phyloP scores from a whole-genome alignment of 1,140 invertebrate genomes.

The Apis dorsata region DNA sequence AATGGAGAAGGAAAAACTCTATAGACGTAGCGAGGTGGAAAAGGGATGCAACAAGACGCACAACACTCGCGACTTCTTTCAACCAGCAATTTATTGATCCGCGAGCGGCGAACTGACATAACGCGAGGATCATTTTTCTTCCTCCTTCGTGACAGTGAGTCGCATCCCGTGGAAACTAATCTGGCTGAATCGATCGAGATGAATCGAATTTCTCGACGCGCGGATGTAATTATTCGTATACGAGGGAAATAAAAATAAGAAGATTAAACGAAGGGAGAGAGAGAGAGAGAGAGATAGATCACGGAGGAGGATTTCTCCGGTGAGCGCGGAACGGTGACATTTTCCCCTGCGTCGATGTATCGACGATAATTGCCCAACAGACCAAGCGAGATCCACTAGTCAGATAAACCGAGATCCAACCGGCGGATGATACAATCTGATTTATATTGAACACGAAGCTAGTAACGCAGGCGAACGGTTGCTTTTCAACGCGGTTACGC shows the following conservation, averaged over 20 bases:
- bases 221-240: constrained; percentile 46
- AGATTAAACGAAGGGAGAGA: not conserved
- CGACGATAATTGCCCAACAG: constrained; percentile 74
- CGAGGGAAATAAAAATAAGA: not conserved
- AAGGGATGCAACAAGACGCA: no score
- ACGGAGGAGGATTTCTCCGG: constrained; percentile 47
- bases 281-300: constrained; percentile 35
- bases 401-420: constrained; percentile 66
- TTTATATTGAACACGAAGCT: constrained; percentile 73
- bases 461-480: constrained; percentile 46
- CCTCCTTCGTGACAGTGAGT: constrained; percentile 4
- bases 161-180: constrained; percentile 41
- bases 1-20: not conserved
- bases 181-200: constrained; percentile 44
- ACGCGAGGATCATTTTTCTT: constrained; percentile 56
- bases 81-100: constrained; percentile 50
- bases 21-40: not conserved
- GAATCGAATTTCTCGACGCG: constrained; percentile 55
- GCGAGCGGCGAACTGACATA: constrained; percentile 23
- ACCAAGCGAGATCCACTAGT: constrained; percentile 62
- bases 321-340: constrained; percentile 61
- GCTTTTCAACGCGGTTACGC: constrained; percentile 42
- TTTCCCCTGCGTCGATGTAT: constrained; percentile 72
- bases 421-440: constrained; percentile 73
- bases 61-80: not conserved